Conservation (phyloP, 2,888 invertebrate genomes). For the Allygus modestus region DNA sequence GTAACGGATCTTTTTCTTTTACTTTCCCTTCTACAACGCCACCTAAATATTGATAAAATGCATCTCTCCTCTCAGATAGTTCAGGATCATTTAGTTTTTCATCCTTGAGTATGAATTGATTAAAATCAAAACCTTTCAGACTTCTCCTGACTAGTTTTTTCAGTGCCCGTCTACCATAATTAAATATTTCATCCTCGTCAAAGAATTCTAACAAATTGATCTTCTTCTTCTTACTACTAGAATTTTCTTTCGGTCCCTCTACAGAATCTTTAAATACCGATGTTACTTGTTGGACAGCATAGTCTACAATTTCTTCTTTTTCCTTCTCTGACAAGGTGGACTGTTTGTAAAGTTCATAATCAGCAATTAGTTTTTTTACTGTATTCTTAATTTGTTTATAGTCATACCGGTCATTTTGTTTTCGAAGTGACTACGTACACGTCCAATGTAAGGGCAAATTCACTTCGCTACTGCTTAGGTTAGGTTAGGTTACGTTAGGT, state of each 20-base stretch:
- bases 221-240: not conserved
- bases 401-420: not conserved
- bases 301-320: constrained; percentile 9
- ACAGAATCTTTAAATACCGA: constrained; percentile 2
- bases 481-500: too few species aligned
- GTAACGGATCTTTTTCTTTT: constrained; percentile 14
- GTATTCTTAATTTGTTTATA: not conserved
- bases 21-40: not conserved
- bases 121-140: not conserved
- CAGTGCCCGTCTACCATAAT: not conserved
- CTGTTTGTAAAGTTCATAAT: not conserved
- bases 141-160: constrained; percentile 19
- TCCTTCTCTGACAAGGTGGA: not conserved
- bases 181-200: constrained; percentile 40
- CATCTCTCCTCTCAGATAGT: not conserved
- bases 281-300: not conserved
- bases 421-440: too few species aligned
- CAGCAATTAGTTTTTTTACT: not conserved
- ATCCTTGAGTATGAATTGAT: not conserved
- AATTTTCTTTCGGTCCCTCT: not conserved
- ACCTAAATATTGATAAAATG: constrained; percentile 7
- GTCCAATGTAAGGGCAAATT: too few species aligned
- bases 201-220: constrained; percentile 8
- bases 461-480: too few species aligned
- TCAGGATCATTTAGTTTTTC: not conserved